Base-by-base conservation (phyloP, 2,797 vertebrate species). In the Spinus pinus region DNA sequence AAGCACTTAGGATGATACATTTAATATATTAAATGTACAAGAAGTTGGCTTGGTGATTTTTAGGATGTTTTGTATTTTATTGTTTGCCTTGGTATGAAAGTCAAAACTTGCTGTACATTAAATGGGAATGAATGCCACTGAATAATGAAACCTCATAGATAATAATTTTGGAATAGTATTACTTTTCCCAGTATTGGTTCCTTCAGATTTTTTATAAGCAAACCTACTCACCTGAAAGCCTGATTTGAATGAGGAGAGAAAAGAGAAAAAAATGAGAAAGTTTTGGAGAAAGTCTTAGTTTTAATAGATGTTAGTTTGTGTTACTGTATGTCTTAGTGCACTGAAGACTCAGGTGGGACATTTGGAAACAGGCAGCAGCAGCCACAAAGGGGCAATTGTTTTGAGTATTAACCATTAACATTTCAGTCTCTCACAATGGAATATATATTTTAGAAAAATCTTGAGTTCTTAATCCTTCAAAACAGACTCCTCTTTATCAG, bases 241-340 rank as follows among this genome's bases (percentile, higher is more conserved):
- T 33, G 8, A 50, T n/a, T 7, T 61, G 42, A 88, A 51, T 51
- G 6, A 4, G 7, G 13, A 73, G 12, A 49, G 10, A 60, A 54
- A 62, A 21, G 6, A 6, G 1, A 11, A 25, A 4, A 4, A 22
- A 16, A 5, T 2, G 8, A 31, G 13, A 33, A 65, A n/a, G 4
- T 53, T 81, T 85, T n/a, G 24, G 6, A 54, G 15, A 44, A 83
- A 57, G 14, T n/a, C 28, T 72, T 95, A 21, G 30, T 95, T 86
- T 92, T 71, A 81, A 91, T 90, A 82, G 7, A 22, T 86, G 7
- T 47, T 74, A 84, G 25, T 79, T 96, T 91, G 53, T 54, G 7
- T 35, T 39, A 12, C 39, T 71, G 12, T 92, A 33, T 51, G 61
- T 61, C 64, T 73, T 65, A 75, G 15, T 33, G 47, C 72, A 42